These are phyloP conservation scores for Cheilosia impressa DNA, from an alignment of 2,888 invertebrate genomes.

Conservation along the genomic window DNA sequence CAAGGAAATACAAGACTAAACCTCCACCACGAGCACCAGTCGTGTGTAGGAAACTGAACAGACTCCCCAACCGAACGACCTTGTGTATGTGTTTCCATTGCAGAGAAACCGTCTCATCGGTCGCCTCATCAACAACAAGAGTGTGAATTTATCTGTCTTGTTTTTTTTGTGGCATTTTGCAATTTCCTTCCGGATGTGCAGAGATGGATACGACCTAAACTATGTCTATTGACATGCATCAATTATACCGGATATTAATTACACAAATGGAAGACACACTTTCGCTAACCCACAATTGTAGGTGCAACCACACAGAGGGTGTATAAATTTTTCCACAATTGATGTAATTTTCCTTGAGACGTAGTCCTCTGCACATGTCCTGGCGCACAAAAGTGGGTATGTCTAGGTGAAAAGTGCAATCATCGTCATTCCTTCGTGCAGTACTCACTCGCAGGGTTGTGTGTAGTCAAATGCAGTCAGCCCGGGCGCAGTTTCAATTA, in stretches of 20 bases:
- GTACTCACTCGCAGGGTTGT: constrained; percentile 41
- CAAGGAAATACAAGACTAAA: constrained; percentile 16
- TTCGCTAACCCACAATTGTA: constrained; percentile 42
- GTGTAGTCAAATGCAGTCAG: constrained; percentile 40
- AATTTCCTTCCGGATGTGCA: constrained; percentile 62
- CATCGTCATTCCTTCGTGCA: constrained; percentile 50
- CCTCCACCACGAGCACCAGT: background rate
- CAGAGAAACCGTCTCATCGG: background rate
- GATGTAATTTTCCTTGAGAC: constrained; percentile 69
- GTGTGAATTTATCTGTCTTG: constrained; percentile 12
- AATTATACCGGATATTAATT: constrained; percentile 78
- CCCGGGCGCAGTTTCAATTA: constrained; percentile 53
- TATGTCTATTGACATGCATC: constrained; percentile 59
- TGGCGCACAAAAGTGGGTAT: constrained; percentile 30
- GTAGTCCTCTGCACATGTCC: constrained; percentile 3
- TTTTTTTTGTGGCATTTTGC: constrained; percentile 18
- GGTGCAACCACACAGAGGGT: background rate
- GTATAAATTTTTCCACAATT: constrained; percentile 70
- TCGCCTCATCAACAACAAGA: background rate
- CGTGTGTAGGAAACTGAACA: constrained; percentile 10
- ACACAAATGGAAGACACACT: constrained; percentile 76
- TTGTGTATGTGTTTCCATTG: constrained; percentile 12
- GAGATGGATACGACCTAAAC: constrained; percentile 30
- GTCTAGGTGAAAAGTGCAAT: constrained; percentile 55
- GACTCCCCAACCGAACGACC: constrained; percentile 18